These are phyloP conservation scores for Ceyx erithaca DNA, from an alignment of 2,797 vertebrate genomes.

Conservation along the genomic window DNA sequence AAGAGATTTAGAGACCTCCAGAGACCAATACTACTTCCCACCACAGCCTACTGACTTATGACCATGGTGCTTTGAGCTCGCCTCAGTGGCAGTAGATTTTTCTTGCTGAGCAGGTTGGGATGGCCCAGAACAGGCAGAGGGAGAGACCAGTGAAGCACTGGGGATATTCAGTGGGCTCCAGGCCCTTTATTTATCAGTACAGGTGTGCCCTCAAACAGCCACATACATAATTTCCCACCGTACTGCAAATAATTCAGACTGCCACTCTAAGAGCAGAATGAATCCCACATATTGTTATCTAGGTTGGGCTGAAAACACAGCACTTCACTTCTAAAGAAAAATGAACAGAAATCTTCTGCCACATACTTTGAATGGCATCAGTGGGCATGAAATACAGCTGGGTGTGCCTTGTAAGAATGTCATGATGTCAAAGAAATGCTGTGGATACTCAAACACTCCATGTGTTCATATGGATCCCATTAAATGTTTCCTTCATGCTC, in stretches of 20 bases:
- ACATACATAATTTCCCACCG: neutral
- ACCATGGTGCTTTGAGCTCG: fast-evolving
- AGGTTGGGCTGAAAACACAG: neutral
- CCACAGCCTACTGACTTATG: neutral
- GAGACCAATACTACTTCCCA: neutral
- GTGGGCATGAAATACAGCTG: neutral
- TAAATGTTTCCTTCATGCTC: conserved; percentile 25
- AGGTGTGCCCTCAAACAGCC: neutral
- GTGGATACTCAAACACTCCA: neutral
- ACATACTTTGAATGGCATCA: neutral
- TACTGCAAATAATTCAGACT: neutral
- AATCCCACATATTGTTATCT: neutral
- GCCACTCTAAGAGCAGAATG: neutral
- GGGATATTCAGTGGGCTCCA: neutral
- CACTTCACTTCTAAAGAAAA: neutral
- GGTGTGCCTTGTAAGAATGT: neutral
- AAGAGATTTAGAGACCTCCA: neutral
- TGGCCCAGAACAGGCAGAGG: neutral
- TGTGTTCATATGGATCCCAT: neutral
- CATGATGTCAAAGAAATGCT: neutral
- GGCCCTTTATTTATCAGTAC: neutral
- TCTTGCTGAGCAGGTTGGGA: neutral
- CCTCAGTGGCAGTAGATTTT: neutral
- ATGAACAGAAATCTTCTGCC: neutral
- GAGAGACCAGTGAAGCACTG: neutral